Percentiles rank a stretch among this genome's conserved stretches.
Conservation (phyloP, 1,140 invertebrate genomes). For the Pissodes strobi region DNA sequence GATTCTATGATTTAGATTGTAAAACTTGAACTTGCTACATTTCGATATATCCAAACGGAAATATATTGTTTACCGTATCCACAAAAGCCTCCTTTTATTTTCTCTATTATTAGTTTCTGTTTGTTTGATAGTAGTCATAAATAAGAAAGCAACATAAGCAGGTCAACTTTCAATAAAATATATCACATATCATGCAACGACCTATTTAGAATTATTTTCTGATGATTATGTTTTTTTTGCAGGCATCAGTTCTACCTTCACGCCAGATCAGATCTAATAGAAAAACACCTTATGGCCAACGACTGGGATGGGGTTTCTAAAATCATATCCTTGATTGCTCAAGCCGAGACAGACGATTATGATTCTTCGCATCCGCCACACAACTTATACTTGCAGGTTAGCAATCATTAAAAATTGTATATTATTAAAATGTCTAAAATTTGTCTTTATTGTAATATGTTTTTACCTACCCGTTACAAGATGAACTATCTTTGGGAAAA, state of each 20-base stretch:
- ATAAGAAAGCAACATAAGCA: too few species aligned
- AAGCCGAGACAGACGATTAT: conserved; percentile 72
- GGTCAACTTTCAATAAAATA: too few species aligned
- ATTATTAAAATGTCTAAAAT: neutral
- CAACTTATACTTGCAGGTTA: conserved; percentile 65
- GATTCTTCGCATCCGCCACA: conserved; percentile 63
- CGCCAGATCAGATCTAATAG: conserved; percentile 73
- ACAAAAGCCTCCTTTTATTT: too few species aligned
- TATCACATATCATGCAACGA: too few species aligned
- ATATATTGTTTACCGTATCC: too few species aligned
- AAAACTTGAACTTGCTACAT: neutral
- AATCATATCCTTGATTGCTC: conserved; percentile 75
- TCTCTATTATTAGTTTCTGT: too few species aligned
- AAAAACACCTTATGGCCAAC: conserved; percentile 69
- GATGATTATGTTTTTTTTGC: conserved; percentile 46
- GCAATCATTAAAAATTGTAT: neutral
- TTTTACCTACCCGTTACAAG: too few species aligned
- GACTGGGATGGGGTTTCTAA: conserved; percentile 73
- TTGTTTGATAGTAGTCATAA: too few species aligned
- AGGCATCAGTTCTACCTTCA: conserved; percentile 84
- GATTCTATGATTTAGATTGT: neutral
- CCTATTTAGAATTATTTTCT: too few species aligned
- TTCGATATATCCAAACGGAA: too few species aligned
- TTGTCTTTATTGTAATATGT: conserved; percentile 35
- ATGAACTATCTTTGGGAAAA: too few species aligned